These are phyloP conservation scores for Cheilosia soror DNA, from an alignment of 2,888 invertebrate genomes.

Conservation along the genomic window DNA sequence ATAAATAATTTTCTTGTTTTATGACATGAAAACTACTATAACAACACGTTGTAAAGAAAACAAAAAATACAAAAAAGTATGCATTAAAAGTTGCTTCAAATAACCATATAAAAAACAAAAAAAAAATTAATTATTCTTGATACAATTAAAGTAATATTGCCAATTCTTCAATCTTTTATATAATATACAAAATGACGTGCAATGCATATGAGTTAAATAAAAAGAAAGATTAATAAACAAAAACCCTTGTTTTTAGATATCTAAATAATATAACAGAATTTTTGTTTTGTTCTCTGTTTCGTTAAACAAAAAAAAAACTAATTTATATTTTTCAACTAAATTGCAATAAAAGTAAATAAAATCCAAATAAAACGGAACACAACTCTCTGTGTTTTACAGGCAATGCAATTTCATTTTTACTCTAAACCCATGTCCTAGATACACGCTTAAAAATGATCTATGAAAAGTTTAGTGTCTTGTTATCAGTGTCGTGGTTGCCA, in stretches of 20 bases:
- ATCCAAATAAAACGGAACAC: constrained; percentile 14
- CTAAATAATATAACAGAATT: constrained; percentile 21
- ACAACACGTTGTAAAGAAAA: constrained; percentile 51
- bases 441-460: neutral
- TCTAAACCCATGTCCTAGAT: neutral
- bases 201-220: constrained; percentile 50
- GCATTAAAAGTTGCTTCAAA: constrained; percentile 57
- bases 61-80: constrained; percentile 76
- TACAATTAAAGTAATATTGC: constrained; percentile 62
- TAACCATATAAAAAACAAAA: constrained; percentile 52
- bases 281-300: constrained; percentile 34
- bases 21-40: neutral
- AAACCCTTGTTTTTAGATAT: constrained; percentile 40
- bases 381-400: neutral
- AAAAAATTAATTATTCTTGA: constrained; percentile 68
- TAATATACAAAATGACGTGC: constrained; percentile 44
- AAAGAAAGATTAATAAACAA: constrained; percentile 31
- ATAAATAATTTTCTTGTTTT: neutral
- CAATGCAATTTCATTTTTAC: neutral
- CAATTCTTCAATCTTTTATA: constrained; percentile 64
- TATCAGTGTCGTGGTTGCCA: constrained; percentile 5
- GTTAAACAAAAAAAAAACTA: constrained; percentile 20
- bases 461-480: neutral
- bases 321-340: constrained; percentile 40
- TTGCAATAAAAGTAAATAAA: constrained; percentile 35